These are phyloP conservation scores for Montipora foliosa DNA, from an alignment of 64 coral and sea anemone species.

Conservation along the genomic window DNA sequence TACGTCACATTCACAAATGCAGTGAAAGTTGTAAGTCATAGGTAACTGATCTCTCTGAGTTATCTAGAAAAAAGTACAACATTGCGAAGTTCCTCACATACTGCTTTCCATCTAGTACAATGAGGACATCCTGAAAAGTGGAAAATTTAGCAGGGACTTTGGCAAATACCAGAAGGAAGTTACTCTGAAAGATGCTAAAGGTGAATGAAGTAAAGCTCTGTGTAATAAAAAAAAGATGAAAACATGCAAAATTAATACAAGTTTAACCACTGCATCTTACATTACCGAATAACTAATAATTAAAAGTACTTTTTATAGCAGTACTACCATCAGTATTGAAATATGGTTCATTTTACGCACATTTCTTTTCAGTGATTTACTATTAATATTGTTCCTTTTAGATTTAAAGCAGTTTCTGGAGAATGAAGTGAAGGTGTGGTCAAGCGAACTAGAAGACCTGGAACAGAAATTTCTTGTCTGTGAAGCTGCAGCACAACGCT, in stretches of 20 bases:
- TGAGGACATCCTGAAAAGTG: constrained; percentile 33
- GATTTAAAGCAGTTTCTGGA: constrained; percentile 27
- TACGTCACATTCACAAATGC: background rate
- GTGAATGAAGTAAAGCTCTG: background rate
- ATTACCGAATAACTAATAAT: too few relatives aligned
- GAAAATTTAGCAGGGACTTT: constrained; percentile 39
- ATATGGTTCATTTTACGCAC: too few relatives aligned
- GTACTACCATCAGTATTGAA: too few relatives aligned
- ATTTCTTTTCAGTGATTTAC: too few relatives aligned
- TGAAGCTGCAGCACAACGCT: background rate
- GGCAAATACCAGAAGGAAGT: constrained; percentile 25
- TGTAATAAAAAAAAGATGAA: too few relatives aligned
- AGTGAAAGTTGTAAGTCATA: background rate
- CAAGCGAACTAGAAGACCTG: background rate
- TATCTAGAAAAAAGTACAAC: too few relatives aligned
- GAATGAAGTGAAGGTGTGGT: too few relatives aligned
- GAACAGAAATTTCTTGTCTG: constrained; percentile 5
- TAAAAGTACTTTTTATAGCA: too few relatives aligned
- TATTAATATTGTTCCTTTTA: too few relatives aligned
- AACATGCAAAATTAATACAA: background rate
- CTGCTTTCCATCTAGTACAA: background rate
- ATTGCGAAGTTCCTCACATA: too few relatives aligned
- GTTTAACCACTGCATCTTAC: too few relatives aligned
- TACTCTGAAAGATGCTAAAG: constrained; percentile 5
- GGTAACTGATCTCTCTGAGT: too few relatives aligned